phyloP scores from a whole-genome alignment of 2,888 invertebrate genomes.

The Phyllotreta cruciferae region DNA sequence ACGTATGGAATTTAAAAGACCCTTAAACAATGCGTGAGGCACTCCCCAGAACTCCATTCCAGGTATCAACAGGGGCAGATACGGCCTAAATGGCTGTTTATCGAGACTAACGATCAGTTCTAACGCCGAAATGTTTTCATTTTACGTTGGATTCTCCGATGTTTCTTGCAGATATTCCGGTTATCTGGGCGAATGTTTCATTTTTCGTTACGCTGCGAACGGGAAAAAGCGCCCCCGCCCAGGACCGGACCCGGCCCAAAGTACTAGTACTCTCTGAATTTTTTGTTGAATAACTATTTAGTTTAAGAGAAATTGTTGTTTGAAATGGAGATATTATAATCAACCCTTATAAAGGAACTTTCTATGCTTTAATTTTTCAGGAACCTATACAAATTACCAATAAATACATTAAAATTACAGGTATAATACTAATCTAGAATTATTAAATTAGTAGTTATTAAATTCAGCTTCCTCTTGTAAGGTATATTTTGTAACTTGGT shows the following conservation, averaged over 20 bases:
- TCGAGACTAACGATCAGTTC: constrained; percentile 46
- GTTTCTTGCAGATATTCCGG: constrained; percentile 28
- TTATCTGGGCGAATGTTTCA: constrained; percentile 34
- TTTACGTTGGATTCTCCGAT: constrained; percentile 37
- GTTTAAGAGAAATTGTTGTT: too few species aligned
- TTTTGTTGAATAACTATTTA: constrained; percentile 17
- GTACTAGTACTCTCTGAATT: too few species aligned
- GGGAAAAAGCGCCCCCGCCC: constrained; percentile 10
- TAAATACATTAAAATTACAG: too few species aligned
- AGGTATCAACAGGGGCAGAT: constrained; percentile 48
- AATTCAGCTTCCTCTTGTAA: too few species aligned
- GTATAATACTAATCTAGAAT: too few species aligned
- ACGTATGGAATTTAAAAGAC: constrained; percentile 47
- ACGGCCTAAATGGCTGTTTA: constrained; percentile 42
- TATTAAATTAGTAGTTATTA: too few species aligned
- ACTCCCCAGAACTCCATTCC: constrained; percentile 42
- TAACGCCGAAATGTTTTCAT: constrained; percentile 48
- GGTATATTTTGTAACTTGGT: too few species aligned
- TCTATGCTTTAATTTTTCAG: too few species aligned
- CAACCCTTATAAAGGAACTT: too few species aligned
- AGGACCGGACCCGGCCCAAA: background rate
- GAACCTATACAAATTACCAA: too few species aligned
- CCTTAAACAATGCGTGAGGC: constrained; percentile 46
- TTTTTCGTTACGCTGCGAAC: constrained; percentile 23
- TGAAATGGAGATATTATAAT: too few species aligned